Conservation (phyloP, 2,113 vertebrate genomes). For the Passer domesticus region DNA sequence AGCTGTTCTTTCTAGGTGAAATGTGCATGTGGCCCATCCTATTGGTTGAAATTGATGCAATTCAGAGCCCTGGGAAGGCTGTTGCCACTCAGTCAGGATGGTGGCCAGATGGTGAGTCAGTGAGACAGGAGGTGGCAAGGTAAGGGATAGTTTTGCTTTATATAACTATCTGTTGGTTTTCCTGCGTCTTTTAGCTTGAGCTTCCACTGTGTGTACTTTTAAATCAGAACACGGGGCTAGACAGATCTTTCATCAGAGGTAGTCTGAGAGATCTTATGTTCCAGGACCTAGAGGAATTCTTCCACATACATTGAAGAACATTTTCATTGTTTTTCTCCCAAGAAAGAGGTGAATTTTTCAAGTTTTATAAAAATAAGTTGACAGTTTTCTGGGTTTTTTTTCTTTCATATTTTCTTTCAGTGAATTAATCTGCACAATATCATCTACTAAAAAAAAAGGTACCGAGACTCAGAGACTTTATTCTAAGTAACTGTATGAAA, state of each 20-base stretch:
- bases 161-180: neutral
- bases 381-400: neutral
- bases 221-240: neutral
- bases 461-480: neutral
- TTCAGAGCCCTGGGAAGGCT: neutral
- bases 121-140: neutral
- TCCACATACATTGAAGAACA: neutral
- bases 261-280: neutral
- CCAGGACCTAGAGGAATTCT: neutral
- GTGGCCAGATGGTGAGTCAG: neutral
- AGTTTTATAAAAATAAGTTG: neutral
- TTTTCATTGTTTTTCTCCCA: neutral
- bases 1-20: neutral
- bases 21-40: neutral
- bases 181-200: neutral
- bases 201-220: neutral
- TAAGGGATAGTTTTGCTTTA: neutral
- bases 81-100: accelerated
- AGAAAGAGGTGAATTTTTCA: neutral
- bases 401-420: neutral
- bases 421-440: neutral
- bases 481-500: neutral
- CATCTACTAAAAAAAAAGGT: neutral
- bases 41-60: neutral
- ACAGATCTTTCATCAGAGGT: neutral